These are phyloP conservation scores for Strongylocentrotus purpuratus DNA, from an alignment of 35 echinoderm and acorn worm species.

Conservation along the genomic window DNA sequence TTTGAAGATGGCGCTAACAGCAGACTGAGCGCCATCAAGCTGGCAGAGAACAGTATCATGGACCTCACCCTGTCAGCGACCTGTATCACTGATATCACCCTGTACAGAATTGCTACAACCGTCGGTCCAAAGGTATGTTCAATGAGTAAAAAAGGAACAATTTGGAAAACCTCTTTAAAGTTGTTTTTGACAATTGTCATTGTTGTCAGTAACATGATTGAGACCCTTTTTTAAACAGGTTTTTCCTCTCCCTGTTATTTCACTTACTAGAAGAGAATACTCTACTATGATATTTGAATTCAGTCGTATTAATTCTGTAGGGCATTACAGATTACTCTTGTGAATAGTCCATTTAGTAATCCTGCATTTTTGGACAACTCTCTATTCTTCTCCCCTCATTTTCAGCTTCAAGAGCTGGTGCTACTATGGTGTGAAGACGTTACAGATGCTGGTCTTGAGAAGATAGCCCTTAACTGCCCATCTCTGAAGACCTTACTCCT, in stretches of 20 bases:
- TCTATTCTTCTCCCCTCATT: background rate
- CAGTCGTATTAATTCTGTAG: background rate
- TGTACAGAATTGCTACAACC: constrained; percentile 46
- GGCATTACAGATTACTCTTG: background rate
- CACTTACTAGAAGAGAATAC: background rate
- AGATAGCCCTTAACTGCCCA: constrained; percentile 66
- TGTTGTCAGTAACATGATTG: background rate
- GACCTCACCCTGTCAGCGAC: constrained; percentile 57
- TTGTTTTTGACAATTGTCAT: background rate
- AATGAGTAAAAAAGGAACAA: background rate
- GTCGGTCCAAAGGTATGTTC: constrained; percentile 51
- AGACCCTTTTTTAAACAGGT: background rate
- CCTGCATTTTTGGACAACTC: background rate
- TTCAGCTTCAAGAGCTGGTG: constrained; percentile 76
- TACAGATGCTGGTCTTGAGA: constrained; percentile 63
- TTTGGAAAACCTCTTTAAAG: background rate
- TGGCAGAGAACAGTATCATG: constrained; percentile 50
- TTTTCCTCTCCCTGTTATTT: background rate
- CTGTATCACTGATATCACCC: constrained; percentile 49
- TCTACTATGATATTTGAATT: background rate
- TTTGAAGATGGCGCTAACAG: constrained; percentile 44
- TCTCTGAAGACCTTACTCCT: constrained; percentile 67
- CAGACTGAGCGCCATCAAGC: constrained; percentile 23
- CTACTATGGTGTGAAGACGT: constrained; percentile 96
- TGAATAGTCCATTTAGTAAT: background rate